phyloP scores from a whole-genome alignment of 2,113 vertebrate species.

The Megaceryle maxima region DNA sequence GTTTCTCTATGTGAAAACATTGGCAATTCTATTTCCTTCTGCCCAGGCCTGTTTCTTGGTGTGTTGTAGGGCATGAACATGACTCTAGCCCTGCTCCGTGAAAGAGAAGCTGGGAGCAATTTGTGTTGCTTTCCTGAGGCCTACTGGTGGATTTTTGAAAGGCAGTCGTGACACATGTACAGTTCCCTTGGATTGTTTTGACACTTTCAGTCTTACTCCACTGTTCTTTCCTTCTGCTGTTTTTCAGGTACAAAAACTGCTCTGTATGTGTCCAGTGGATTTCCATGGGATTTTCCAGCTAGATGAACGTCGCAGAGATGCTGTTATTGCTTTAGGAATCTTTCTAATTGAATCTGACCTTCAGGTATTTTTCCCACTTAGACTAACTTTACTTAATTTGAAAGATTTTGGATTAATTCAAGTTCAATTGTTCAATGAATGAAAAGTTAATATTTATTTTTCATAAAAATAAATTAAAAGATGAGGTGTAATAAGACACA shows the following conservation, averaged over 20 bases:
- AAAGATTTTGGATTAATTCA: background rate
- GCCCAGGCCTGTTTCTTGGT: background rate
- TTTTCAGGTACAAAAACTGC: slow-evolving; percentile 90
- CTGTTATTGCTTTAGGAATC: slow-evolving; percentile 91
- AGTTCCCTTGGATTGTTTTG: background rate
- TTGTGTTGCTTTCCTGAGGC: background rate
- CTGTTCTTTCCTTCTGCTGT: background rate
- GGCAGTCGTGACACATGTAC: background rate
- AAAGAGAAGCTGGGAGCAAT: background rate
- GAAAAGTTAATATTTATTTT: background rate
- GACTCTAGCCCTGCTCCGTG: rapidly evolving
- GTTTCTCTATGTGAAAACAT: background rate
- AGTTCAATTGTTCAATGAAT: background rate
- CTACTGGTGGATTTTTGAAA: background rate
- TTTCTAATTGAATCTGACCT: slow-evolving; percentile 94
- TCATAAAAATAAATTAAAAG: background rate
- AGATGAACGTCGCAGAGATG: slow-evolving; percentile 92
- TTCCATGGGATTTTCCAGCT: slow-evolving; percentile 90
- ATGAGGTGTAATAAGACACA: background rate
- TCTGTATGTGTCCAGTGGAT: slow-evolving; percentile 96
- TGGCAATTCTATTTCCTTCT: background rate
- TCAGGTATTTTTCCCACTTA: slow-evolving; percentile 77
- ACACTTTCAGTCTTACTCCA: background rate
- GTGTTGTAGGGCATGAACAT: background rate
- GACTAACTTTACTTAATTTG: background rate